Conservation (phyloP, 2,888 invertebrate species). For the Chaetogeoica ovagalla region DNA sequence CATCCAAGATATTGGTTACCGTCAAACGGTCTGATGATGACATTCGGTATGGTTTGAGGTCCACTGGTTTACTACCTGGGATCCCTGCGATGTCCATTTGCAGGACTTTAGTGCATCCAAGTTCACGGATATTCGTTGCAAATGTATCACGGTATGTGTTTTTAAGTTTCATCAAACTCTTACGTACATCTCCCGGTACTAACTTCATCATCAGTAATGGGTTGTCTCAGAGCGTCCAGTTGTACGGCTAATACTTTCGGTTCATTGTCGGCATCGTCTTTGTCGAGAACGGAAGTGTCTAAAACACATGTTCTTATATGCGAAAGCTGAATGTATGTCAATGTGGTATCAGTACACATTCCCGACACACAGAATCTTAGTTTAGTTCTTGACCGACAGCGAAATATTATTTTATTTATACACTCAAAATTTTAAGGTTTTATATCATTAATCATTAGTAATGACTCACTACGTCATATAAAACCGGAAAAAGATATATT, state of each 20-base stretch:
- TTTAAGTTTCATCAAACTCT: not conserved
- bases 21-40: not conserved
- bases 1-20: not conserved
- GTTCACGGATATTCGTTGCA: constrained; percentile 1
- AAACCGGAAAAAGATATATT: too few relatives aligned
- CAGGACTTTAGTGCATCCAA: not conserved
- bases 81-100: not conserved
- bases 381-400: too few relatives aligned
- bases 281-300: not conserved
- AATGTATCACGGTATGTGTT: constrained; percentile 37
- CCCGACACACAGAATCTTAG: too few relatives aligned
- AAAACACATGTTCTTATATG: too few relatives aligned
- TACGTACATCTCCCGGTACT: not conserved
- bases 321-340: too few relatives aligned
- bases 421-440: too few relatives aligned
- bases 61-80: not conserved
- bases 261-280: too few relatives aligned
- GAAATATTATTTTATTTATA: too few relatives aligned
- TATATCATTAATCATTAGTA: too few relatives aligned
- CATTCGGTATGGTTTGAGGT: constrained; percentile 1
- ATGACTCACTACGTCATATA: too few relatives aligned
- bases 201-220: not conserved
- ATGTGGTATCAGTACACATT: too few relatives aligned
- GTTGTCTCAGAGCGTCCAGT: not conserved
- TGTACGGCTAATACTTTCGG: not conserved